A percentile compares a stretch with the other conserved stretches of the same genome.
These are phyloP conservation scores for Isoperla grammatica DNA, from an alignment of 2,888 invertebrate species.

Conservation along the genomic window DNA sequence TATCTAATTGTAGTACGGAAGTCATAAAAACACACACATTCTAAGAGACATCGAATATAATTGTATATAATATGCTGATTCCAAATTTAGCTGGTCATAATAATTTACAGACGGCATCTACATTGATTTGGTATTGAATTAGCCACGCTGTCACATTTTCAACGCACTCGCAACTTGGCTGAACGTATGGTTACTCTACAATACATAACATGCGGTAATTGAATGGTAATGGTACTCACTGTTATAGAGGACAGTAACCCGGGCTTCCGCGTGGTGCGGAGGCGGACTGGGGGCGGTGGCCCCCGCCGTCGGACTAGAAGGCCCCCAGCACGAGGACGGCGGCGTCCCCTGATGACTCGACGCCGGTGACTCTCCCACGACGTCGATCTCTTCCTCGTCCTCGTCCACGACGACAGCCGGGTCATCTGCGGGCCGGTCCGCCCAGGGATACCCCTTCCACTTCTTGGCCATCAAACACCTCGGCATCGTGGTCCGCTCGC, in stretches of 20 bases:
- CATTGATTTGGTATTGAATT: too few relatives aligned
- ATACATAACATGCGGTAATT: too few relatives aligned
- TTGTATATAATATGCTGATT: too few relatives aligned
- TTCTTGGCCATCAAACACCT: conserved; percentile 95
- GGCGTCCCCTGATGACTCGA: conserved; percentile 35
- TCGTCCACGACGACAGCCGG: conserved; percentile 34
- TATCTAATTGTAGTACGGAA: too few relatives aligned
- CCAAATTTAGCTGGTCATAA: too few relatives aligned
- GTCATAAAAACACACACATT: too few relatives aligned
- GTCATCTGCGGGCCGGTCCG: conserved; percentile 52
- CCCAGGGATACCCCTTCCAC: conserved; percentile 84
- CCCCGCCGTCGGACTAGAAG: conserved; percentile 68
- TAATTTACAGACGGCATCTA: too few relatives aligned
- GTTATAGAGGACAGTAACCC: conserved; percentile 69
- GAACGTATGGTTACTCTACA: too few relatives aligned
- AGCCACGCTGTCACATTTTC: too few relatives aligned
- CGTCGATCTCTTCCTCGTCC: conserved; percentile 74
- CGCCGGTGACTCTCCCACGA: conserved; percentile 62
- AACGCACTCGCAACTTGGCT: too few relatives aligned
- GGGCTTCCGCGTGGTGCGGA: conserved; percentile 53
- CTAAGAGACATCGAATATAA: too few relatives aligned
- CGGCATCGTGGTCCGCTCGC: conserved; percentile 64
- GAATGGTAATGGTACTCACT: conserved; percentile 57
- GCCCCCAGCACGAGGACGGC: conserved; percentile 61
- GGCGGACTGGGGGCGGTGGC: conserved; percentile 53